Evolutionary conservation across 1,140 invertebrate genomes (phyloP).

Genomic region (Phortica variegata): DNA sequence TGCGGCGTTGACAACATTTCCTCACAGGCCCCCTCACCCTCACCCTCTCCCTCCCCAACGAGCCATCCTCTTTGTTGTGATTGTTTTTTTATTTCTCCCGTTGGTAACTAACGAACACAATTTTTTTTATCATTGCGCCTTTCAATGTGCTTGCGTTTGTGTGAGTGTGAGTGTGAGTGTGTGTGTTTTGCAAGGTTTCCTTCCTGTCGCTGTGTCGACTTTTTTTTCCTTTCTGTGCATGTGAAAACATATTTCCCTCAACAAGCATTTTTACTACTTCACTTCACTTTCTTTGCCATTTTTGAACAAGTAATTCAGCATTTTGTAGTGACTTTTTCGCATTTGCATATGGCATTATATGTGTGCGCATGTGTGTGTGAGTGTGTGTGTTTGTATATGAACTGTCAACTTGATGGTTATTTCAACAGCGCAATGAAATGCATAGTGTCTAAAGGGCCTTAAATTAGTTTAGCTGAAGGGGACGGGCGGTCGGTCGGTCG

Average conservation of each 20-base stretch:
- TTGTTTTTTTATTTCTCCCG: constrained; percentile 6
- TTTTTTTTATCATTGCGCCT: no score
- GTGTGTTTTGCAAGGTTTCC: constrained; percentile 37
- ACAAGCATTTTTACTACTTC: neutral
- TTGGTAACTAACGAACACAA: constrained; percentile 5
- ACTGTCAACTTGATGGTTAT: constrained; percentile 56
- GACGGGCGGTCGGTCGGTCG: no score
- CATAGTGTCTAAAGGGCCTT: constrained; percentile 6
- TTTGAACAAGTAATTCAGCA: constrained; percentile 42
- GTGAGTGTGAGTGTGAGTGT: no score
- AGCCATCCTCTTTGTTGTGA: neutral
- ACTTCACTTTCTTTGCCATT: constrained; percentile 18
- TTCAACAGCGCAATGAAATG: constrained; percentile 49
- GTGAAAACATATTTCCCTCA: no score
- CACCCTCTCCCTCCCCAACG: neutral
- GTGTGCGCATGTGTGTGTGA: constrained; percentile 14
- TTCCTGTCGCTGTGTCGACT: constrained; percentile 49
- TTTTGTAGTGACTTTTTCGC: constrained; percentile 37
- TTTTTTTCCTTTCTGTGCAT: constrained; percentile 12
- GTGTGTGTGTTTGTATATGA: constrained; percentile 31
- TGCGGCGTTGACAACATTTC: constrained; percentile 5
- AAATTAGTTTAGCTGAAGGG: no score
- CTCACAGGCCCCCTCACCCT: constrained; percentile 5
- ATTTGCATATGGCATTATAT: constrained; percentile 43
- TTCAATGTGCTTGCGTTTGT: constrained; percentile 8